Evolutionary conservation across 2,113 vertebrate genomes (phyloP).

Genomic region (Noctilio leporinus): DNA sequence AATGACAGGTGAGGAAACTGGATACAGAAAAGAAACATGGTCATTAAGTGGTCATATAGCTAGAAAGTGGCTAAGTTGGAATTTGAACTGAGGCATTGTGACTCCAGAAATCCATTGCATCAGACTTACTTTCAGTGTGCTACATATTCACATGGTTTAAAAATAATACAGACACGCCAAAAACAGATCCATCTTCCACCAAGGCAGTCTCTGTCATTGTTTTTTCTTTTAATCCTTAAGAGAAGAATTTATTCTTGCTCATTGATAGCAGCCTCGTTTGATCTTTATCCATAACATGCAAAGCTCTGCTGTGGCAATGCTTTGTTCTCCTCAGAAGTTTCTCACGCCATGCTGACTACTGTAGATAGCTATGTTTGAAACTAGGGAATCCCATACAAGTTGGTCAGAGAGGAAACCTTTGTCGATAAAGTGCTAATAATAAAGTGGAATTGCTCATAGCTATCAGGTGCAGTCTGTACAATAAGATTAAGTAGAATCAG

Average conservation of each 20-base stretch:
- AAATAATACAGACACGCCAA: not conserved
- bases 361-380: not conserved
- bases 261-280: not conserved
- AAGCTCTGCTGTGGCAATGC: not conserved
- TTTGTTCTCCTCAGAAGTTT: not conserved
- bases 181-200: not conserved
- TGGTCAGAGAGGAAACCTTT: not conserved
- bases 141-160: not conserved
- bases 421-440: not conserved
- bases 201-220: not conserved
- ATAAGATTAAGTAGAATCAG: not conserved
- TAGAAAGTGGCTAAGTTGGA: not conserved
- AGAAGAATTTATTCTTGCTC: not conserved
- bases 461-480: not conserved
- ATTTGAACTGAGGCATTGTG: not conserved
- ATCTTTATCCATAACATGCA: not conserved
- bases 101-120: not conserved
- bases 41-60: not conserved
- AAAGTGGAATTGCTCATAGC: not conserved
- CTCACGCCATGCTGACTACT: not conserved
- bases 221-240: not conserved
- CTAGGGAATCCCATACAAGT: not conserved
- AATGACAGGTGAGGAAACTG: not conserved
- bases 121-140: not conserved
- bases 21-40: not conserved